Percentiles rank a stretch among this genome's conserved stretches.
Conservation (phyloP, 2,797 vertebrate species). For the Salmo trutta region DNA sequence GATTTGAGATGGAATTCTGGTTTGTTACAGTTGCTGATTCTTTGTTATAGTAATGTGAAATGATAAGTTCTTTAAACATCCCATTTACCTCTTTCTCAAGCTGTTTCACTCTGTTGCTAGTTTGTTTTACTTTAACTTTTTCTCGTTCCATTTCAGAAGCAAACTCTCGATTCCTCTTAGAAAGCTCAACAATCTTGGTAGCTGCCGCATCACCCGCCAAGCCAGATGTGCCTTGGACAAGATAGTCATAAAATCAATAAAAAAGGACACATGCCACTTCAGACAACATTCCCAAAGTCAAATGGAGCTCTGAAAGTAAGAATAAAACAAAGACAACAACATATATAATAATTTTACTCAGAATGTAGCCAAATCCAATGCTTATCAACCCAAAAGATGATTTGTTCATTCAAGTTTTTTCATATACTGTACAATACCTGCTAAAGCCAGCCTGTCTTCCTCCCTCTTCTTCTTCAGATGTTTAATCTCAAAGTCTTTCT, state of each 20-base stretch:
- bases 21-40: neutral
- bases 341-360: neutral
- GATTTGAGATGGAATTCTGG: neutral
- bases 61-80: neutral
- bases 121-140: slow-evolving; percentile 82
- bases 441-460: slow-evolving; percentile 81
- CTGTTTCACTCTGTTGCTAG: slow-evolving; percentile 78
- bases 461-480: slow-evolving; percentile 85
- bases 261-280: neutral
- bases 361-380: neutral
- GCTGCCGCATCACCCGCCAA: slow-evolving; percentile 85
- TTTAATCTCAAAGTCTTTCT: slow-evolving; percentile 90
- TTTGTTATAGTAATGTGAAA: neutral
- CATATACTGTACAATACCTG: slow-evolving; percentile 72
- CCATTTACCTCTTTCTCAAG: slow-evolving; percentile 86
- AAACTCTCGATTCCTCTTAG: slow-evolving; percentile 87
- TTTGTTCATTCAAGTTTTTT: neutral
- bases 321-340: neutral
- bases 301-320: neutral
- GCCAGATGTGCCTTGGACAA: slow-evolving; percentile 76
- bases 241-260: neutral
- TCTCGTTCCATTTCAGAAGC: slow-evolving; percentile 80
- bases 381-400: neutral
- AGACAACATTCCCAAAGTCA: neutral
- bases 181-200: slow-evolving; percentile 90